Percentiles rank a stretch among this genome's conserved stretches.
These are phyloP conservation scores for Diaperis boleti DNA, from an alignment of 2,888 invertebrate species.

Conservation along the genomic window DNA sequence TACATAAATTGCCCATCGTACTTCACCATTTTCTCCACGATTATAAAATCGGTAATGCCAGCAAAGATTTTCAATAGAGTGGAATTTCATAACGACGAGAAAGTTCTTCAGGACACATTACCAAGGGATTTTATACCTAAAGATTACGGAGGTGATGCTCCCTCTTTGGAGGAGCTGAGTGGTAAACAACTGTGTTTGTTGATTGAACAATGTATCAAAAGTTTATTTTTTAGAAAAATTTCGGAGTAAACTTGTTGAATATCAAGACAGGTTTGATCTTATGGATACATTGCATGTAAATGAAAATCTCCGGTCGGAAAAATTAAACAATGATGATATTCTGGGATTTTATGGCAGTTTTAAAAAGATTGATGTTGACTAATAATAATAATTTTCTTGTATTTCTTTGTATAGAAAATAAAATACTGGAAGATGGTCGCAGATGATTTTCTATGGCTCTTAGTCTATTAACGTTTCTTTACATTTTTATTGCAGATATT, in stretches of 20 bases:
- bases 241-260: background rate
- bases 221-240: background rate
- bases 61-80: background rate
- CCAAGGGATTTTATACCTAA: slow-evolving; percentile 50
- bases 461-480: too few species aligned
- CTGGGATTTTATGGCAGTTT: slow-evolving; percentile 8
- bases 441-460: too few species aligned
- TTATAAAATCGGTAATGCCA: background rate
- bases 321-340: slow-evolving; percentile 1
- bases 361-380: background rate
- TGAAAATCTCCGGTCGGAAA: slow-evolving; percentile 35
- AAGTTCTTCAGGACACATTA: slow-evolving; percentile 44
- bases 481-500: too few species aligned
- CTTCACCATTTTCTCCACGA: background rate
- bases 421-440: too few species aligned
- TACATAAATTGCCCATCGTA: background rate
- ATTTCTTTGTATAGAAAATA: too few species aligned
- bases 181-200: too few species aligned
- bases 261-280: slow-evolving; percentile 1
- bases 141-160: slow-evolving; percentile 54
- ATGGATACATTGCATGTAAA: slow-evolving; percentile 46
- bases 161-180: slow-evolving; percentile 67
- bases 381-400: too few species aligned
- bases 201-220: too few species aligned
- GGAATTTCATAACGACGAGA: slow-evolving; percentile 43